These are phyloP conservation scores for Pelvicachromis taeniatus DNA, from an alignment of 2,113 vertebrate species.

Conservation along the genomic window DNA sequence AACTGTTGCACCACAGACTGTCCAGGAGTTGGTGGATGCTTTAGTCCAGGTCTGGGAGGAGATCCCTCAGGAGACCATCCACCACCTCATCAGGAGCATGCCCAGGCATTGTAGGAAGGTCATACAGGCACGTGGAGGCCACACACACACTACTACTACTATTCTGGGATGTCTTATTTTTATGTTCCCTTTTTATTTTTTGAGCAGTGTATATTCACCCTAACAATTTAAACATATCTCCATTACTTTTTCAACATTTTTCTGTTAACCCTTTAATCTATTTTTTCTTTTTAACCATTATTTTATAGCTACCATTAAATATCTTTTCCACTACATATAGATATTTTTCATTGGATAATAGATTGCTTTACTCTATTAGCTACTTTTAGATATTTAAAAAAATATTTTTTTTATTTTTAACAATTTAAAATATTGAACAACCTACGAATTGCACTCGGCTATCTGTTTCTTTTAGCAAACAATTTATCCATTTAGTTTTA, in stretches of 20 bases:
- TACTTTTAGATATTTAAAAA: not conserved
- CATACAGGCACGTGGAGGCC: no score
- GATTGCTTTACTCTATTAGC: accelerated
- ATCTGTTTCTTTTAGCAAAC: not conserved
- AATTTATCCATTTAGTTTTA: not conserved
- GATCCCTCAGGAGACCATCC: no score
- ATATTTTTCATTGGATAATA: not conserved
- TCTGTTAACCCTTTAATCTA: not conserved
- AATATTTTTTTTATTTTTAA: accelerated
- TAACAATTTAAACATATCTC: not conserved
- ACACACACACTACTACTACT: no score
- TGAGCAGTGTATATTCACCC: no score
- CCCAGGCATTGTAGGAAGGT: no score
- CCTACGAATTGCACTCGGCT: not conserved
- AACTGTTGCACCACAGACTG: no score
- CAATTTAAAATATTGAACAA: not conserved
- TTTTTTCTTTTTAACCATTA: not conserved
- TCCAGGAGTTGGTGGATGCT: no score
- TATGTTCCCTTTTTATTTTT: no score
- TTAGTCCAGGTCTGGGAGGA: no score
- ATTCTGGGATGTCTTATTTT: no score
- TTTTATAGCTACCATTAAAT: not conserved
- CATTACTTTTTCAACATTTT: not conserved
- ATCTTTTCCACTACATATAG: not conserved
- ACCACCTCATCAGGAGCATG: no score